These are phyloP conservation scores for Chrysodeixis includens DNA, from an alignment of 2,888 invertebrate species.

Conservation along the genomic window DNA sequence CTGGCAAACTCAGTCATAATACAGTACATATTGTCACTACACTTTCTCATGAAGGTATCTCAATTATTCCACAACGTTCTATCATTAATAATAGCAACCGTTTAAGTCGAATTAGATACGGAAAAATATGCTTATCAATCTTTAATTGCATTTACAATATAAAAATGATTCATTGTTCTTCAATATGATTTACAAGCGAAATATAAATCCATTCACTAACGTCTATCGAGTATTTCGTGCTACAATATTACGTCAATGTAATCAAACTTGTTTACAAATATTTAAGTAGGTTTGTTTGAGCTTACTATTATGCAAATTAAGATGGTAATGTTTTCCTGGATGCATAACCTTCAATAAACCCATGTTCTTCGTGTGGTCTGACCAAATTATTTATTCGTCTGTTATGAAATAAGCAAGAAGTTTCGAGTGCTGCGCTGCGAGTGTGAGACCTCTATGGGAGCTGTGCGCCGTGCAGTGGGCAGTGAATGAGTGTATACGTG, in stretches of 20 bases:
- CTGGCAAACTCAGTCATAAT: not conserved
- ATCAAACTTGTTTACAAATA: slow-evolving; percentile 41
- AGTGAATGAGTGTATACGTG: slow-evolving; percentile 49
- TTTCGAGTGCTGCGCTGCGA: slow-evolving; percentile 2
- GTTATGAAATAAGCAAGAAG: slow-evolving; percentile 21
- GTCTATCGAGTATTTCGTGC: not conserved
- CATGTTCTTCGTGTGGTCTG: slow-evolving; percentile 1
- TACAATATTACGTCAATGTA: slow-evolving; percentile 16
- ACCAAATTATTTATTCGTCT: slow-evolving; percentile 10
- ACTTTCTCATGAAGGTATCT: not conserved
- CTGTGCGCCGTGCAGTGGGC: not conserved
- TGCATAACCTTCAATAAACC: slow-evolving; percentile 23
- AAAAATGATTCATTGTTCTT: not conserved
- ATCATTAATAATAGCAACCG: not conserved
- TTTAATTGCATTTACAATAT: not conserved
- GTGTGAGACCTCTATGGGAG: slow-evolving; percentile 1
- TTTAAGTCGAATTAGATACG: not conserved
- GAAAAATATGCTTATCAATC: not conserved
- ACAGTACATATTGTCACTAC: not conserved
- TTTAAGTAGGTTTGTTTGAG: slow-evolving; percentile 26
- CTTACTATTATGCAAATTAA: slow-evolving; percentile 36
- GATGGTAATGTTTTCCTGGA: slow-evolving; percentile 31
- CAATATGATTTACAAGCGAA: not conserved
- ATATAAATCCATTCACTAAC: not conserved
- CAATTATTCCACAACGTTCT: not conserved